These are phyloP conservation scores for Charaxes varanes DNA, from an alignment of 1,140 invertebrate genomes.

Conservation along the genomic window DNA sequence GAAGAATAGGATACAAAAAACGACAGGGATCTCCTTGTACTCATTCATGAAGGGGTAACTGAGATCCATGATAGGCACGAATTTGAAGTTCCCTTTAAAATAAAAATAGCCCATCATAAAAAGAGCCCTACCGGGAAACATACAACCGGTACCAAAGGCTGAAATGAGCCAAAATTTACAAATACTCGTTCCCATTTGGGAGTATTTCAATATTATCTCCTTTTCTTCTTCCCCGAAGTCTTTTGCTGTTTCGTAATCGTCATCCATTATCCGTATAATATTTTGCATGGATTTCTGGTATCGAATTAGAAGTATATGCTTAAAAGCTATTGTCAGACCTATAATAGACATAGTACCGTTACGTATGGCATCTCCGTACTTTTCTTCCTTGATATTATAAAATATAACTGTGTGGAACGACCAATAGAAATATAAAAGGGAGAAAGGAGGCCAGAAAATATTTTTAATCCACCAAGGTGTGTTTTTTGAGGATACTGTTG, in stretches of 20 bases:
- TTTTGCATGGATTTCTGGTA: slow-evolving; percentile 11
- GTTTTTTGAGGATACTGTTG: slow-evolving; percentile 11
- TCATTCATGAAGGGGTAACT: slow-evolving; percentile 31
- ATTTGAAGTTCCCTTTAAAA: slow-evolving; percentile 22
- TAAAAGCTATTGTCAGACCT: slow-evolving; percentile 25
- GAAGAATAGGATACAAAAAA: slow-evolving; percentile 13
- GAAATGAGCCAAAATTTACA: slow-evolving; percentile 25
- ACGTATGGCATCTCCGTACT: slow-evolving; percentile 32
- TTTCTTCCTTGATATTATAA: slow-evolving; percentile 24
- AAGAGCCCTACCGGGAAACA: slow-evolving; percentile 28
- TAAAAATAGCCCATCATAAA: slow-evolving; percentile 23
- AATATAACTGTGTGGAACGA: slow-evolving; percentile 27
- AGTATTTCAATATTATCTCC: slow-evolving; percentile 23
- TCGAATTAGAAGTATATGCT: slow-evolving; percentile 22
- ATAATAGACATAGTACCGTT: slow-evolving; percentile 33
- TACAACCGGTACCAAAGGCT: slow-evolving; percentile 2
- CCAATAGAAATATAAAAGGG: slow-evolving; percentile 14
- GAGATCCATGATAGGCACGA: slow-evolving; percentile 32
- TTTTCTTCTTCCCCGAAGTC: slow-evolving; percentile 19
- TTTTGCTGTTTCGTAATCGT: slow-evolving; percentile 19
- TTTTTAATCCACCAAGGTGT: slow-evolving; percentile 22
- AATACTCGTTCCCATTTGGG: slow-evolving; percentile 20
- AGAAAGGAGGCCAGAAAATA: slow-evolving; percentile 15
- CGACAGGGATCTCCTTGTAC: slow-evolving; percentile 17
- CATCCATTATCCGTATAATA: slow-evolving; percentile 24